Evolutionary conservation across 2,888 invertebrate species (phyloP), one percentile per base, ranked within the genome.

Genomic region (Ormyrus nitidulus): DNA sequence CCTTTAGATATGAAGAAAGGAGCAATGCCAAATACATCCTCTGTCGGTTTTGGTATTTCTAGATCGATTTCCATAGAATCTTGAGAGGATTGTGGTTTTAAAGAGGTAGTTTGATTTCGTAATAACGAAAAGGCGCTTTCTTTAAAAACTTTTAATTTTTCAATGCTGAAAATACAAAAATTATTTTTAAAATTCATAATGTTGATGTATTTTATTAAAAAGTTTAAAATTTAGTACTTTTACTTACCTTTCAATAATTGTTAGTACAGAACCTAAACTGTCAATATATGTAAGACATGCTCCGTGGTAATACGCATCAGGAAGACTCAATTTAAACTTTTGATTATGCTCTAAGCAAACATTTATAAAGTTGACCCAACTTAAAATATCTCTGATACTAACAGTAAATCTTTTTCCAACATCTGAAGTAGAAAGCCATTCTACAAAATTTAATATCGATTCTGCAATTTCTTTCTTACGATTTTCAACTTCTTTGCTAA

Each of bases 361-460:
- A 88, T 98, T 97, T 81, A 99, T 94, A 88, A 98, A 99, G 83
- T 95, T 92, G 0, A 97, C 95, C 99, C 99, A 99, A 0, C 97
- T 95, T 46, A 99, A 91, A 78, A 98, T 93, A 90, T 99, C 99
- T 85, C 99, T 93, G 82, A 99, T 95, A 85, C 97, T 99, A 79
- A 97, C 94, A 5, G 95, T 95, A 83, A 96, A 95, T 86, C 96
- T 95, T 88, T 92, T 93, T 6, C 97, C 95, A 59, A 95, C 92
- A 86, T 95, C 94, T 0, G 94, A 94, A 54, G 88, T 91, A 82
- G 93, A 93, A 83, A 98, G 93, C 95, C 95, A 96, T 49, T 95
- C 92, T 0, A 97, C 92, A 85, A 98, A 97, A 83, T 96, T 94
- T 85, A 98, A 92, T 81, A 99, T 95, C 53, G 93, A 93, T 68